A percentile compares a stretch with the other conserved stretches of the same genome.
These are phyloP conservation scores for Thelaira solivaga DNA, from an alignment of 2,888 invertebrate species.

Conservation along the genomic window DNA sequence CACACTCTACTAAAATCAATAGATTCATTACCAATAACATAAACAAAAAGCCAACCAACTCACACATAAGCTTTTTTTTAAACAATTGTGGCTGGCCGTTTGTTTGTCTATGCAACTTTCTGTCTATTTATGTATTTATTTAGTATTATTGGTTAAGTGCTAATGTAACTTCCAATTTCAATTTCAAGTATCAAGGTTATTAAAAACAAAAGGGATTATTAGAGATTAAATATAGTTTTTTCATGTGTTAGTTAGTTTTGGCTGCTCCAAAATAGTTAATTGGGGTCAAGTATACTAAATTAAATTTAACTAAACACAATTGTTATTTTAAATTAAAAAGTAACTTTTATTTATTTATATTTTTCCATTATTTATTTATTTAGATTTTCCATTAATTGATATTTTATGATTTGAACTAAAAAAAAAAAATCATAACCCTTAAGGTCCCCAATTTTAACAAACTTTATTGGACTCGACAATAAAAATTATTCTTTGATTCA, in stretches of 20 bases:
- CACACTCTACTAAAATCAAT: conserved; percentile 17
- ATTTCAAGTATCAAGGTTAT: background rate
- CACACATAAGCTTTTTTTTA: conserved; percentile 29
- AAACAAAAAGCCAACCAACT: conserved; percentile 30
- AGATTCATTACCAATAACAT: conserved; percentile 44
- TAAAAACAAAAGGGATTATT: conserved; percentile 4
- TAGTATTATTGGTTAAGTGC: conserved; percentile 25
- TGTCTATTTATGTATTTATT: conserved; percentile 41
- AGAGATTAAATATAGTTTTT: background rate
- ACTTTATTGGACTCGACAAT: no score
- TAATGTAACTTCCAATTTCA: background rate
- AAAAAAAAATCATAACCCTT: no score
- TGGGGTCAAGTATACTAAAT: background rate
- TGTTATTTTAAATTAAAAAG: no score
- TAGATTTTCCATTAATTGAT: no score
- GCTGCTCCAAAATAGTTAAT: no score
- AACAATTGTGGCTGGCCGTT: conserved; percentile 13
- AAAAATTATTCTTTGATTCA: no score
- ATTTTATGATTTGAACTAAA: no score
- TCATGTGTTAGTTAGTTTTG: no score
- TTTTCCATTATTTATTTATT: no score
- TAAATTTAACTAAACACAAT: no score
- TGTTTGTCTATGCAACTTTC: background rate
- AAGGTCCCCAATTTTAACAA: no score
- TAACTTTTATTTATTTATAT: no score